Percentiles rank a stretch among this genome's conserved stretches.
phyloP scores from a whole-genome alignment of 2,113 vertebrate species.

The Cheilinus undulatus region DNA sequence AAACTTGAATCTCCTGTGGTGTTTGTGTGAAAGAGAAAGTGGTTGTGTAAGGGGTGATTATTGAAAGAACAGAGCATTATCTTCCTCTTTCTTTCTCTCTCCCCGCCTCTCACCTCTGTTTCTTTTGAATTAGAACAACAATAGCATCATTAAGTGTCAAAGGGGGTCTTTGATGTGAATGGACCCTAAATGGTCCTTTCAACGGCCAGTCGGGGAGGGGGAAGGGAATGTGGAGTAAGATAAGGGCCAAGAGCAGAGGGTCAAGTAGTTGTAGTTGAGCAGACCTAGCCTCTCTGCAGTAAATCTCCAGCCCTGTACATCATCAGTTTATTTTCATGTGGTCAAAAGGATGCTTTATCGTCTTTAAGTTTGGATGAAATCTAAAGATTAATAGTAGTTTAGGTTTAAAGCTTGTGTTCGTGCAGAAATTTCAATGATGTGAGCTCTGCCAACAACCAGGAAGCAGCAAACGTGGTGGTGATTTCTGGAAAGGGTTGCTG shows the following conservation, averaged over 20 bases:
- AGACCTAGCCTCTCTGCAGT: not conserved
- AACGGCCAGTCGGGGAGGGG: slow-evolving; percentile 11
- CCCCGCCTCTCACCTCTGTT: slow-evolving; percentile 34
- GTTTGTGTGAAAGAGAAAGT: slow-evolving; percentile 10
- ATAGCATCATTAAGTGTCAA: slow-evolving; percentile 55
- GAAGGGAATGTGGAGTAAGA: too few relatives aligned
- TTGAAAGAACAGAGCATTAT: slow-evolving; percentile 20
- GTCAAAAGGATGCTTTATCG: too few relatives aligned
- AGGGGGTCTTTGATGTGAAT: slow-evolving; percentile 66
- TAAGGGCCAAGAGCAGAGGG: not conserved
- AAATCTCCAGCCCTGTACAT: too few relatives aligned
- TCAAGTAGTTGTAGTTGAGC: slow-evolving; percentile 25
- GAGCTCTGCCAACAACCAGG: too few relatives aligned
- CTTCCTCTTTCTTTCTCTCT: slow-evolving; percentile 40
- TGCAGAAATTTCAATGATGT: too few relatives aligned
- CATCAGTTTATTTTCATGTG: too few relatives aligned
- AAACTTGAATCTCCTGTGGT: too few relatives aligned
- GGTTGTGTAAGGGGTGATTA: not conserved
- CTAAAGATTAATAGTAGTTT: too few relatives aligned
- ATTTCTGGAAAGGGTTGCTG: too few relatives aligned
- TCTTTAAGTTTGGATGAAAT: too few relatives aligned
- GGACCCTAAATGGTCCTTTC: slow-evolving; percentile 49
- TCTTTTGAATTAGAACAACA: slow-evolving; percentile 66
- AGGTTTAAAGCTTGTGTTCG: too few relatives aligned
- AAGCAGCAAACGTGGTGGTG: too few relatives aligned